Evolutionary conservation across 2,888 invertebrate species (phyloP), one percentile per base, ranked within the genome.

Genomic region (Drosophila heteroneura): DNA sequence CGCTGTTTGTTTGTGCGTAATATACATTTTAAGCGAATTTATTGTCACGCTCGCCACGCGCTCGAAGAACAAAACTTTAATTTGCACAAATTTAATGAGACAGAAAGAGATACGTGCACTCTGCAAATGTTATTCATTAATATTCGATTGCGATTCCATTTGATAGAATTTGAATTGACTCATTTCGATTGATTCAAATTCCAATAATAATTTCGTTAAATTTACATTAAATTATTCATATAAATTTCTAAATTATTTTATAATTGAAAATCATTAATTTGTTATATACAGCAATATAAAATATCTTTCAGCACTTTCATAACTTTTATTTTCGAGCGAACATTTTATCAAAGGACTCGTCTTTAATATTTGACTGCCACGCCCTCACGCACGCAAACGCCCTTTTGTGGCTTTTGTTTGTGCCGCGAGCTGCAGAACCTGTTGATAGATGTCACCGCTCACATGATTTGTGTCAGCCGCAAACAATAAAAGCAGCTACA

Each of bases 391-490:
- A 16, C 58, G 33, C 22, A 41, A 26, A 7, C 67, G 53, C n/a
- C 37, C 14, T 60, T 30, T 73, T 67, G 62, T 53, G 62, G 76
- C 53, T 64, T 67, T 64, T 61, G 71, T 61, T 26, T 16, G 3
- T 32, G 49, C 16, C n/a, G 3, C 44, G 37, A 59, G 30, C 57
- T 64, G 64, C 54, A 61, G 44, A 57, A 80, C 71, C 78, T 81
- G 90, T 87, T 90, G 85, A 85, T 85, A 68, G 68, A 81, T 83
- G 70, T 52, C 35, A 28, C n/a, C 41, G 30, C 51, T 39, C 69
- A 58, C 57, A 56, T 77, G 81, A 81, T 77, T 81, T 81, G 79
- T 82, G 82, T 79, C 66, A 81, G 58, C 75, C 80, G 62, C 68
- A 66, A 70, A 59, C 75, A 68, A 37, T 53, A 64, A 66, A 59